These are phyloP conservation scores for Ochotona princeps DNA, from an alignment of 2,113 vertebrate species.

Conservation along the genomic window DNA sequence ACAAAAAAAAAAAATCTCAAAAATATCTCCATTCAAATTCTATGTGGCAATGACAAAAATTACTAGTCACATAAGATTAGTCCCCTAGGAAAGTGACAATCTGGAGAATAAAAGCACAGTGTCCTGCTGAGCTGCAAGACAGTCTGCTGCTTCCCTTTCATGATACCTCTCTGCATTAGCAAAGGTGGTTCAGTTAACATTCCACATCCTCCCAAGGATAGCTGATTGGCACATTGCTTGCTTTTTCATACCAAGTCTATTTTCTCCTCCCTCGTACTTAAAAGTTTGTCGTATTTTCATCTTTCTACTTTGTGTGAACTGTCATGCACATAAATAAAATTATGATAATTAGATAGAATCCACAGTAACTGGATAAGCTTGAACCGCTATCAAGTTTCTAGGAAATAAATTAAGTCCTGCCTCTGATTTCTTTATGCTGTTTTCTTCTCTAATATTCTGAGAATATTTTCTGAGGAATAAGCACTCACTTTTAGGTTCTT, in stretches of 20 bases:
- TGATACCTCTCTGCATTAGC: neutral
- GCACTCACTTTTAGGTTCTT: neutral
- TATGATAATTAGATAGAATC: constrained; percentile 65
- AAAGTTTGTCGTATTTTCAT: constrained; percentile 57
- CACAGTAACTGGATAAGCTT: constrained; percentile 41
- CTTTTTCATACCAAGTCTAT: constrained; percentile 23
- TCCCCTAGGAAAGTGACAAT: neutral
- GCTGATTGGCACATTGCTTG: constrained; percentile 29
- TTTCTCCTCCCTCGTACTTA: constrained; percentile 26
- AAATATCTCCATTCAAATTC: neutral
- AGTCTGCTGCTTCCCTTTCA: neutral
- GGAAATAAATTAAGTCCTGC: constrained; percentile 62
- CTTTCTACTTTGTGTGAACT: constrained; percentile 63
- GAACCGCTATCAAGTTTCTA: constrained; percentile 46
- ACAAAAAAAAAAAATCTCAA: neutral
- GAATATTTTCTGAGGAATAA: constrained; percentile 52
- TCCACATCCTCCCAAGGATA: neutral
- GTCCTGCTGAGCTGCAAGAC: neutral
- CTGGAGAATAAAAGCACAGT: neutral
- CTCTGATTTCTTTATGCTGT: constrained; percentile 69
- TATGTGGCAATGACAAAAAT: neutral
- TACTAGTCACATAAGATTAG: too few relatives aligned
- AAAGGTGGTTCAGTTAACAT: constrained; percentile 38
- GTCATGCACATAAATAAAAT: constrained; percentile 64
- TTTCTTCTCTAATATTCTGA: constrained; percentile 24